Base-by-base conservation (phyloP, 2,888 invertebrate genomes). In the Drosophila antonietae region DNA sequence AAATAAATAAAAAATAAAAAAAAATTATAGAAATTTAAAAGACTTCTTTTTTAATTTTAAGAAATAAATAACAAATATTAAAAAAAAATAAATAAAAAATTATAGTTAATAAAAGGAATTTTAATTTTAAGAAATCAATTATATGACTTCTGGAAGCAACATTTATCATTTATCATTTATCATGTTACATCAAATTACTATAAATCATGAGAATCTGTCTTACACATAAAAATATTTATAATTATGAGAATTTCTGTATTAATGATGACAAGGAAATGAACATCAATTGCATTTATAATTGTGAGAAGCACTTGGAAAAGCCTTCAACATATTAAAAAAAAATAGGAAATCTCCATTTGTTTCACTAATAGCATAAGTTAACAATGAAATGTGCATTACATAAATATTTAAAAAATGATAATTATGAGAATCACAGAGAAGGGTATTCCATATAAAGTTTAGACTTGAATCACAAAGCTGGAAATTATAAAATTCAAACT, bases 341-440 rank as follows among this genome's bases (percentile, higher is more conserved):
- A 23, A 6, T 9, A 28, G n/a, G 7, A 35, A 37, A 37, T 20
- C 15, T 9, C 20, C 52, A 52, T 20, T 20, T 31, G n/a, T n/a
- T 31, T 5, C 2, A 31, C n/a, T 31, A 33, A 51, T n/a, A 18
- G 49, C 9, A 18, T 31, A n/a, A 31, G n/a, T 8, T 31, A 3
- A 6, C 23, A 37, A 23, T 53, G 4, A 37, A 51, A 1, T 18
- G 12, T 6, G 6, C n/a, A 33, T 18, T 8, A 53, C 1, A 23
- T 53, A 53, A 23, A 23, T 37, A n/a, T 15, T 2, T 5, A 23
- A 52, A 33, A 14, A 23, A 15, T 10, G 1, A 7, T 37, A 52
- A 39, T 39, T 15, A 39, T 55, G 53, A 18, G 28, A 41, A 41
- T 18, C 14, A 12, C 55, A n/a, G 28, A 55, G 37, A 23, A 53